Base-by-base conservation (phyloP, 2,113 vertebrate genomes). In the Zosterops pallidus region DNA sequence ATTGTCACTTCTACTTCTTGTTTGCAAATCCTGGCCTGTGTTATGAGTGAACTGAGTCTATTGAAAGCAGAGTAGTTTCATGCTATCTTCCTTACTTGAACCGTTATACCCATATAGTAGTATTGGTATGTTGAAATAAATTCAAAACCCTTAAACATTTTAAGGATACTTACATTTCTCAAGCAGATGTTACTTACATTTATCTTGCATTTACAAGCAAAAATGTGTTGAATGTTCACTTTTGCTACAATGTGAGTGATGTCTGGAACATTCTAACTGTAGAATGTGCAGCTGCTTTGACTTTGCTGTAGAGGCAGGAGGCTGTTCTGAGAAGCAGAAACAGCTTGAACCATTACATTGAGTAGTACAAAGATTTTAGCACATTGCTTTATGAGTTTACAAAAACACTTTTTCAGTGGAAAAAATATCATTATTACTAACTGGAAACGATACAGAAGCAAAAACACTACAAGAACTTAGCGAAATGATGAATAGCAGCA, bases 21-120 rank as follows among this genome's bases (percentile, higher is more conserved):
- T 67, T 94, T 75, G 22, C 59, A 93, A 85, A 67, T 50, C 55
- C 42, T 84, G 37, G 28, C 50, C 41, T 70, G 22, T 77, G n/a
- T 41, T n/a, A n/a, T 15, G 14, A 91, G 19, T 52, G 26, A 44
- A 70, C 8, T 37, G 52, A 63, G n/a, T 46, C 37, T 74, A 69
- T 28, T 0, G 1, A 35, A 81, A 81, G 11, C 3, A 3, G 22
- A 47, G 16, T 64, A 23, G 3, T 56, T 79, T 65, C 0, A 1
- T 71, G 44, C 44, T 60, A 1, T 21, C 9, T 60, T n/a, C 14
- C 56, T 82, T 49, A 50, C 26, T 55, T 59, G 13, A 83, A 37
- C 22, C 37, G 49, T n/a, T 14, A 35, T 31, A 52, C 7, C 29
- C 7, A 12, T 25, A 17, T 4, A 57, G 18, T 63, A 70, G 20